These are phyloP conservation scores for Chelidonichthys spinosus DNA, from an alignment of 2,797 vertebrate species.

Conservation along the genomic window DNA sequence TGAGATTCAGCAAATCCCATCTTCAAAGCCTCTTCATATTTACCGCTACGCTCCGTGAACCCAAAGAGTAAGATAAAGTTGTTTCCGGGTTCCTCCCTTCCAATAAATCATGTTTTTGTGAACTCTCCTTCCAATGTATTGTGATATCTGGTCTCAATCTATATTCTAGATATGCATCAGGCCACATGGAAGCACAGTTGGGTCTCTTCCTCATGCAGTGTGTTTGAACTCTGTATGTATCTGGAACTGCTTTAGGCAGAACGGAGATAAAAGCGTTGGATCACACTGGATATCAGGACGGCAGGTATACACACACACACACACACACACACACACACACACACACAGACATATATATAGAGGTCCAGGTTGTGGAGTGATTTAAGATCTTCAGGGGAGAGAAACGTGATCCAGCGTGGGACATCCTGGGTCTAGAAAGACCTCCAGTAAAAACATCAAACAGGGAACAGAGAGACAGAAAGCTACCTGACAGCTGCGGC, in stretches of 20 bases:
- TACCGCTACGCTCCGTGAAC: neutral
- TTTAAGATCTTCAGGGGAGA: constrained; percentile 62
- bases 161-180: constrained; percentile 41
- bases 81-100: neutral
- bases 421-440: constrained; percentile 63
- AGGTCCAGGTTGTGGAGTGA: constrained; percentile 47
- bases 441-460: constrained; percentile 72
- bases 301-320: constrained; percentile 23
- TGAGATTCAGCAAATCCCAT: constrained; percentile 22
- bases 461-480: constrained; percentile 31
- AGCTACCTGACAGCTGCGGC: constrained; percentile 65
- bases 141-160: neutral
- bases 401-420: constrained; percentile 64
- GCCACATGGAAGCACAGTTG: constrained; percentile 48
- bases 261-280: constrained; percentile 58
- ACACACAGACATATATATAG: neutral
- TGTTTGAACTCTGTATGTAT: constrained; percentile 65
- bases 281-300: constrained; percentile 44
- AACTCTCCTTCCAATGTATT: neutral
- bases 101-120: constrained; percentile 10
- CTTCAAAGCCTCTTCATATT: no score
- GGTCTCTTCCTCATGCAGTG: constrained; percentile 48
- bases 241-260: constrained; percentile 59
- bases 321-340: neutral
- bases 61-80: neutral